A percentile compares a stretch with the other conserved stretches of the same genome.
These are phyloP conservation scores for Drosophila heteroneura DNA, from an alignment of 2,888 invertebrate species.

Conservation along the genomic window DNA sequence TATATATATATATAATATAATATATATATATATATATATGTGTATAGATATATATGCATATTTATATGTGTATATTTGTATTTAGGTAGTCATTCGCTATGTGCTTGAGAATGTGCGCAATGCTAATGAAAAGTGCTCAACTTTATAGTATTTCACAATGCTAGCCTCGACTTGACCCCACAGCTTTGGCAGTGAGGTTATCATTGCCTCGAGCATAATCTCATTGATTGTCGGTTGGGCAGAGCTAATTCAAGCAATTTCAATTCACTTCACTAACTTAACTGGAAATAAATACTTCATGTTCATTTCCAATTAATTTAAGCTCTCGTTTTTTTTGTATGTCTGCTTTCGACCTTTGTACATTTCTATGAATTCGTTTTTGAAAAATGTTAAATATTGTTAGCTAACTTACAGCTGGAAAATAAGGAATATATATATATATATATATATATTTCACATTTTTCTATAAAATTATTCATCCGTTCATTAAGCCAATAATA, in stretches of 20 bases:
- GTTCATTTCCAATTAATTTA: background rate
- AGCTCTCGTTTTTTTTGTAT: background rate
- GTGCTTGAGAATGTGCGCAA: background rate
- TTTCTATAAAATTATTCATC: slow-evolving; percentile 15
- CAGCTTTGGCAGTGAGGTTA: slow-evolving; percentile 34
- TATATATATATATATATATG: background rate
- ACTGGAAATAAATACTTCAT: slow-evolving; percentile 1
- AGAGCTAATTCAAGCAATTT: slow-evolving; percentile 13
- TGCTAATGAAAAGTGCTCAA: background rate
- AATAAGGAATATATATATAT: background rate
- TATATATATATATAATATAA: background rate
- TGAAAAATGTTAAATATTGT: background rate
- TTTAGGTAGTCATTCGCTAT: background rate
- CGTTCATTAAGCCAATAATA: slow-evolving; percentile 26
- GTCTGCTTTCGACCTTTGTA: background rate
- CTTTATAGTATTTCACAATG: slow-evolving; percentile 8
- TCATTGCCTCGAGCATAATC: slow-evolving; percentile 35
- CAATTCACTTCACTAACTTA: slow-evolving; percentile 14
- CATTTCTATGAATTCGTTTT: background rate
- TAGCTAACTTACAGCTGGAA: background rate
- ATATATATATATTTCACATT: background rate
- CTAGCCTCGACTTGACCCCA: slow-evolving; percentile 25
- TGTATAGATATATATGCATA: background rate
- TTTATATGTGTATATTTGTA: background rate
- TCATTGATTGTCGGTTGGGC: slow-evolving; percentile 21